Evolutionary conservation across 2,113 vertebrate genomes (phyloP), one percentile per base, ranked within the genome.

Genomic region (Corythornis vintsioides): DNA sequence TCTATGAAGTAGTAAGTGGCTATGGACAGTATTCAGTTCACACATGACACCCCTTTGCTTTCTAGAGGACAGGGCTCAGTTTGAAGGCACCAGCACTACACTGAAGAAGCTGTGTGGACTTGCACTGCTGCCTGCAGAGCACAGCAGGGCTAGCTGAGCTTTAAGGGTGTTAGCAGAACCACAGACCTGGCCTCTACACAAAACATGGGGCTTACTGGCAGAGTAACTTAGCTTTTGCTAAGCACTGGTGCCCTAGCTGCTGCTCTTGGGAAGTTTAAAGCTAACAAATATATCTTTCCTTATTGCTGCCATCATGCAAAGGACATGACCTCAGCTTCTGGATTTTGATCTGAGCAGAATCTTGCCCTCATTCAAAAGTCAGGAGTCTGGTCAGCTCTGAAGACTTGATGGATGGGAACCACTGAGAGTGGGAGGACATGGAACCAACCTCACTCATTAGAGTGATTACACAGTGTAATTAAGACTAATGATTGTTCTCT

Each of bases 141-240:
- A 47, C 33, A 77, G 70, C 26, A 24, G 42, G 52, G 78, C 13
- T 1, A 38, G 60, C 55, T 64, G 53, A 81, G 26, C 63, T 29
- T 22, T 53, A 11, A 66, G n/a, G 18, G 13, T 8, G 11, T 31
- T 22, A 80, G 40, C 81, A 38, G 55, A 61, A 47, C 33, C 60
- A 26, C 38, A n/a, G 73, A 15, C 77, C 35, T n/a, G 63, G 61
- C 52, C n/a, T 53, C 16, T 48, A 43, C 4, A 3, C 79, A 85
- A 56, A 43, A 53, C 57, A 33, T 0, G 0, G 65, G 40, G 42
- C 21, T 43, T 0, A 0, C 45, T 38, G 70, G 28, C 53, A 80
- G 59, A 86, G 12, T 15, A 40, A 31, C 9, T 0, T 0, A 48
- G 56, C 29, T 26, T 40, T n/a, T n/a, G 16, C 75, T 55, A 11